Conservation (phyloP, 2,888 invertebrate species). For the Pristionchus japonicus region DNA sequence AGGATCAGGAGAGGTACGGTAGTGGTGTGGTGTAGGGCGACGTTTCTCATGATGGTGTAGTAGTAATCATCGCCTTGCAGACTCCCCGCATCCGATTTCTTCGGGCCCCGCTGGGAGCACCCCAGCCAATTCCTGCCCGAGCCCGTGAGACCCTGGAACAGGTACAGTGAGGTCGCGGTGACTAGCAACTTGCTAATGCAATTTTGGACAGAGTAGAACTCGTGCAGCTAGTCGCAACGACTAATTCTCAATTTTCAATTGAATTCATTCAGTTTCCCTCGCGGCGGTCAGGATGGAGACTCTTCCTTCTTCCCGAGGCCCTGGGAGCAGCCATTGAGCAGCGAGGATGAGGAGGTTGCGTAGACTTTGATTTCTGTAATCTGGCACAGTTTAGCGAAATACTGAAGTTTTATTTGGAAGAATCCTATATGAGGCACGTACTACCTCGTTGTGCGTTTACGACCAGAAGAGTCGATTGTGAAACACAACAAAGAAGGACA, state of each 20-base stretch:
- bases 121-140: constrained; percentile 40
- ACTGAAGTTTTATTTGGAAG: neutral
- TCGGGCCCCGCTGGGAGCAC: constrained; percentile 43
- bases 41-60: no score
- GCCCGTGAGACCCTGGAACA: constrained; percentile 35
- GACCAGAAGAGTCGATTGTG: neutral
- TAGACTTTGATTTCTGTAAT: neutral
- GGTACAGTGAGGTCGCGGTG: constrained; percentile 18
- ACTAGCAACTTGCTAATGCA: neutral
- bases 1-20: constrained; percentile 10
- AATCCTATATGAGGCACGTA: neutral
- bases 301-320: constrained; percentile 45
- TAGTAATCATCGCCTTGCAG: neutral
- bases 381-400: no score
- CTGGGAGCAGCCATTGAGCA: constrained; percentile 36
- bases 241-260: neutral
- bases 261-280: neutral
- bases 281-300: neutral
- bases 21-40: neutral
- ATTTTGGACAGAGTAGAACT: neutral
- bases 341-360: constrained; percentile 7
- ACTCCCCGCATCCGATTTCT: constrained; percentile 45
- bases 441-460: neutral
- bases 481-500: neutral
- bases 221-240: neutral